phyloP scores from a whole-genome alignment of 2,797 vertebrate species.

The Eremophila alpestris region DNA sequence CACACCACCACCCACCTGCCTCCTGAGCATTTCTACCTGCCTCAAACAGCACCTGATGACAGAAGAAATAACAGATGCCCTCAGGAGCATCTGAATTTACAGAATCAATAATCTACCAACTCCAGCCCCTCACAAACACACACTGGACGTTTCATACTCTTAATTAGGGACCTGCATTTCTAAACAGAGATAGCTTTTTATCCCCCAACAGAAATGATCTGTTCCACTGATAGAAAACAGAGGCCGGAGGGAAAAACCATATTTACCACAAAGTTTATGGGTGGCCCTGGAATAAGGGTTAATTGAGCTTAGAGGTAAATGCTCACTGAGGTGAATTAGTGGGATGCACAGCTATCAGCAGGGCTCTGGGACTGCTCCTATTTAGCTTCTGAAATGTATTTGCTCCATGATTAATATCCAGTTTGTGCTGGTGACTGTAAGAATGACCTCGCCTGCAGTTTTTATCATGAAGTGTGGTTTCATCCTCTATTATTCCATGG shows the following conservation, averaged over 20 bases:
- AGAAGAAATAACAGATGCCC: constrained; percentile 32
- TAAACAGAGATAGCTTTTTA: constrained; percentile 54
- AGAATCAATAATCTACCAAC: background rate
- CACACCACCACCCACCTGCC: background rate
- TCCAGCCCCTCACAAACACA: background rate
- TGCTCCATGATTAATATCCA: constrained; percentile 72
- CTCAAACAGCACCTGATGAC: constrained; percentile 13
- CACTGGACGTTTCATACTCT: constrained; percentile 2
- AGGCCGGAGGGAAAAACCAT: constrained; percentile 23
- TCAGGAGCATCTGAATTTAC: constrained; percentile 37
- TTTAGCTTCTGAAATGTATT: constrained; percentile 69
- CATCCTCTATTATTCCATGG: constrained; percentile 51
- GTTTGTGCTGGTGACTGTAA: constrained; percentile 60
- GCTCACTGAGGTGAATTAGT: constrained; percentile 78
- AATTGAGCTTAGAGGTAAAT: constrained; percentile 79
- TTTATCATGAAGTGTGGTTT: constrained; percentile 61
- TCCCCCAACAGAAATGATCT: constrained; percentile 70
- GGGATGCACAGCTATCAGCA: constrained; percentile 66
- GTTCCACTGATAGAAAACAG: constrained; percentile 69
- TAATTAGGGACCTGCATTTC: constrained; percentile 67
- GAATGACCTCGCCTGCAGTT: constrained; percentile 59
- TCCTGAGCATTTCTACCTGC: background rate
- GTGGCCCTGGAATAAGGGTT: constrained; percentile 78
- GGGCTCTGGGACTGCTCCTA: constrained; percentile 70
- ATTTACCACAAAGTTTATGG: constrained; percentile 78